These are phyloP conservation scores for Psephotus haematonotus DNA, from an alignment of 2,113 vertebrate species.

Conservation along the genomic window DNA sequence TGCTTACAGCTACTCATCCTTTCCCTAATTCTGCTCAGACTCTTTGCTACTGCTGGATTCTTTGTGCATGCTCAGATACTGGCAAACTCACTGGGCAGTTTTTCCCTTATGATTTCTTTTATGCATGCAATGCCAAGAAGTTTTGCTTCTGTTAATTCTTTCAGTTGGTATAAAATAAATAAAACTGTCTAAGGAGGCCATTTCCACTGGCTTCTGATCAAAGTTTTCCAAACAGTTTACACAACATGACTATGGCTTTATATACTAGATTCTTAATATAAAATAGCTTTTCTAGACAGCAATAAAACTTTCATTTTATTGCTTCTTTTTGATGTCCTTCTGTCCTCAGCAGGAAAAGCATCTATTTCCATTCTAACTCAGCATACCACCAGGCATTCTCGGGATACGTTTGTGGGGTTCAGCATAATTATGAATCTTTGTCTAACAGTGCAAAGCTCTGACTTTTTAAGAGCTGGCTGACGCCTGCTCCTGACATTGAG, in stretches of 20 bases:
- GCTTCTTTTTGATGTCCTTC: constrained; percentile 42
- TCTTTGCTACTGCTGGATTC: neutral
- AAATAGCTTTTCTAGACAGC: constrained; percentile 22
- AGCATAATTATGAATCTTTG: neutral
- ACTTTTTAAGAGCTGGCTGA: neutral
- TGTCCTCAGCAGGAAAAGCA: neutral
- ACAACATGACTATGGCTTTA: neutral
- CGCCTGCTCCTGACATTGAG: neutral
- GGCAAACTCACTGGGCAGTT: neutral
- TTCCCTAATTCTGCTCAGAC: neutral
- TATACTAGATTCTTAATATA: constrained; percentile 4
- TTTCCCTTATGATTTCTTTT: neutral
- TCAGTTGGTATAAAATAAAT: neutral
- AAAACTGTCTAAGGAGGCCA: constrained; percentile 19
- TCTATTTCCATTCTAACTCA: neutral
- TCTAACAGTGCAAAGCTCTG: neutral
- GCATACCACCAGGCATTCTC: neutral
- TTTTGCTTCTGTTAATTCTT: neutral
- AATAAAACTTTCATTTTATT: constrained; percentile 27
- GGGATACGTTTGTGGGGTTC: neutral
- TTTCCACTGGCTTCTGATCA: constrained; percentile 26
- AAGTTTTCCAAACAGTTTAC: constrained; percentile 14
- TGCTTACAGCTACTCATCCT: neutral
- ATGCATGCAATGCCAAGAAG: neutral
- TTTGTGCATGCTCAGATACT: neutral